Evolutionary conservation across 2,113 vertebrate species (phyloP), one percentile per base, ranked within the genome.

Genomic region (Abramis brama): DNA sequence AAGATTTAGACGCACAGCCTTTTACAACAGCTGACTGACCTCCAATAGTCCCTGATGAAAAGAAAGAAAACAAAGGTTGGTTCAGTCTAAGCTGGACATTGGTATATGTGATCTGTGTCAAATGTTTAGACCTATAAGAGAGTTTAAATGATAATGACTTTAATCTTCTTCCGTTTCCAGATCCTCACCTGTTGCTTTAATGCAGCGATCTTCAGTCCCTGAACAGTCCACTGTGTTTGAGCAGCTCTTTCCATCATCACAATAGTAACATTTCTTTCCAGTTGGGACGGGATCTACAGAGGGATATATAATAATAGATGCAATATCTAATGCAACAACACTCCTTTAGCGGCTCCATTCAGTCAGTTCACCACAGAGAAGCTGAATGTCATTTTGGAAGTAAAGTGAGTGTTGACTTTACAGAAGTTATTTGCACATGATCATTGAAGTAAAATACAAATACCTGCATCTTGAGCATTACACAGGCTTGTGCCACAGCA

Each of bases 211-310:
- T 82, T 94, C 89, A 13, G 33, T 3, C 7, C 90, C 89, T 6
- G 52, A 50, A n/a, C 93, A 94, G 23, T 30, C 64, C 1, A 92
- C 0, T 36, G 39, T 87, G 5, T 0, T 9, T 0, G 2, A 83
- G 88, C 93, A 94, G 0, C 1, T 2, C 6, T 50, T 0, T n/a
- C n/a, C n/a, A 7, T 21, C 87, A 5, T 81, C 21, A 64, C 93
- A 94, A 1, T 0, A 2, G 21, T 50, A 93, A 78, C 94, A 94
- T 64, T 66, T 89, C n/a, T 64, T 90, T 10, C 92, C 91, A 87
- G 91, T 94, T 21, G 87, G 57, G 19, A 0, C 19, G 23, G 3
- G n/a, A 30, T 25, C n/a, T 77, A 5, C 57, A 27, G 3, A 0
- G 30, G 30, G 30, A 30, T 30, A 30, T 30, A 30, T 30, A 30